phyloP scores from a whole-genome alignment of 2,888 invertebrate genomes.

The Rhingia rostrata region DNA sequence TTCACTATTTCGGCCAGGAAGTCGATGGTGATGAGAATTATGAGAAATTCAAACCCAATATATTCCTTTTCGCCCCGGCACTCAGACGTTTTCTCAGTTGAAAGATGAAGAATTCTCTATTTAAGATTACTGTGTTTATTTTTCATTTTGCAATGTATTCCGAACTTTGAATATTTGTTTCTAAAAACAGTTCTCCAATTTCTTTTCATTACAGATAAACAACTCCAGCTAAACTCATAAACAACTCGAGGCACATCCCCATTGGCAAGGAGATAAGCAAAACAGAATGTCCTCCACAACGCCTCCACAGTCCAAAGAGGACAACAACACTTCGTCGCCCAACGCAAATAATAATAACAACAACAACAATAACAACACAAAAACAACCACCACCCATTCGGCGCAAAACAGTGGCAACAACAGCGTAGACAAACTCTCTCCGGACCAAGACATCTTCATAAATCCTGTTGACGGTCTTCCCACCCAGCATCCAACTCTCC shows the following conservation, averaged over 20 bases:
- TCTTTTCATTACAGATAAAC: slow-evolving; percentile 14
- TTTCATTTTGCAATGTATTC: too few species aligned
- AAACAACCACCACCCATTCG: slow-evolving; percentile 75
- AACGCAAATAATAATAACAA: slow-evolving; percentile 76
- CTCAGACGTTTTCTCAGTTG: too few species aligned
- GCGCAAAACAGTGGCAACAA: slow-evolving; percentile 78
- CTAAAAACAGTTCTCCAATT: background rate
- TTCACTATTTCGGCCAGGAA: too few species aligned
- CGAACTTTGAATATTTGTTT: too few species aligned
- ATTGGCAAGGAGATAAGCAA: background rate
- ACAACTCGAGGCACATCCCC: slow-evolving; percentile 7
- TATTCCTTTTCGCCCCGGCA: too few species aligned
- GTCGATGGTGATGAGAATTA: too few species aligned
- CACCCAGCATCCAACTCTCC: slow-evolving; percentile 91
- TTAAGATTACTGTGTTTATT: too few species aligned
- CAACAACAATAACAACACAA: slow-evolving; percentile 75
- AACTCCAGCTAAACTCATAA: background rate
- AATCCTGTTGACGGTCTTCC: slow-evolving; percentile 93
- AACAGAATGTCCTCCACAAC: slow-evolving; percentile 61
- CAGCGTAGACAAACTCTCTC: slow-evolving; percentile 82
- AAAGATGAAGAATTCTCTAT: too few species aligned
- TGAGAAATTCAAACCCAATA: too few species aligned
- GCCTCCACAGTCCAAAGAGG: slow-evolving; percentile 59
- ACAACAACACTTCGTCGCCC: slow-evolving; percentile 59
- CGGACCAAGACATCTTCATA: slow-evolving; percentile 90